These are phyloP conservation scores for Electrona antarctica DNA, from an alignment of 2,113 vertebrate genomes.

Conservation along the genomic window DNA sequence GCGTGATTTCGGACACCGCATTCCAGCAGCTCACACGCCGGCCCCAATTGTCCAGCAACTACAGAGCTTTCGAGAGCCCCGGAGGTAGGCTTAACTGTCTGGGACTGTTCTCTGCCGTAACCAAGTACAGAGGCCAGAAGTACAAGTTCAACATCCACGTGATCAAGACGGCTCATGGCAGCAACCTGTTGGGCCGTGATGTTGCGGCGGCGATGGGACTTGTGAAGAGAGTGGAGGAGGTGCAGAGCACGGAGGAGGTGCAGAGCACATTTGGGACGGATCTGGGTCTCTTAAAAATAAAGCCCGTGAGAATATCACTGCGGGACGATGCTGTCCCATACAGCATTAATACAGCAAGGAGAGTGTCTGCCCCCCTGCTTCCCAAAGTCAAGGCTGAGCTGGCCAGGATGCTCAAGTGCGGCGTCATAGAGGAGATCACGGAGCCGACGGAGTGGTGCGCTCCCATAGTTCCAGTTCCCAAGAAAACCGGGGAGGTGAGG, in stretches of 20 bases:
- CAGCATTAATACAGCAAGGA: not conserved
- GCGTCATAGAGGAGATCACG: no score
- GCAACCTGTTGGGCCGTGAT: conserved; percentile 1
- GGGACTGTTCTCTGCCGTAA: not conserved
- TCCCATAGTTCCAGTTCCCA: no score
- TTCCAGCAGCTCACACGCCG: not conserved
- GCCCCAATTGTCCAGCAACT: not conserved
- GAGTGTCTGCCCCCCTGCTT: not conserved
- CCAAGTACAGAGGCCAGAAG: not conserved
- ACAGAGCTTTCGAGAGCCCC: not conserved
- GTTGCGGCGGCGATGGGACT: not conserved
- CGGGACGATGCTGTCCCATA: not conserved
- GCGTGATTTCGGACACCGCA: not conserved
- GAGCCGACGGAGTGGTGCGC: no score
- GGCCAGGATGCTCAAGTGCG: no score
- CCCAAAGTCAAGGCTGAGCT: not conserved
- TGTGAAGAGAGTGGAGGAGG: not conserved
- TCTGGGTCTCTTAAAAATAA: not conserved
- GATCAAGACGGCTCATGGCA: not conserved
- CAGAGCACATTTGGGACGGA: not conserved
- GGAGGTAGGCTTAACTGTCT: not conserved
- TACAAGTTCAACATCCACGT: not conserved
- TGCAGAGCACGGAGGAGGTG: no score
- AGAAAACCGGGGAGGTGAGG: no score
- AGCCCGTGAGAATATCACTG: not conserved